Percentiles rank a stretch among this genome's conserved stretches.
These are phyloP conservation scores for Hemicordylus capensis DNA, from an alignment of 2,113 vertebrate genomes.

Conservation along the genomic window DNA sequence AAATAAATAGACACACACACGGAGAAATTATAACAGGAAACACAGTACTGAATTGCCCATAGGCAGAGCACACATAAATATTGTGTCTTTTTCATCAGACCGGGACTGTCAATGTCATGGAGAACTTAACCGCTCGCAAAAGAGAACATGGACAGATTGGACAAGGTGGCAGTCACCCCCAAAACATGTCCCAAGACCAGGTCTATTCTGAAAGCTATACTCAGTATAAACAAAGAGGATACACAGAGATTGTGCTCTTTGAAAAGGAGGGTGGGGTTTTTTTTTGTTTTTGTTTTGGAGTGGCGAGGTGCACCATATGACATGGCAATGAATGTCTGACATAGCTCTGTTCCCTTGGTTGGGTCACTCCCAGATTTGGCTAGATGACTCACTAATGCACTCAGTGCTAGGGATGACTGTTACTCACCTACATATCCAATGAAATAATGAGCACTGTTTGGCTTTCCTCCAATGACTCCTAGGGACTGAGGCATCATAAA, in stretches of 20 bases:
- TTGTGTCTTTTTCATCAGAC: neutral
- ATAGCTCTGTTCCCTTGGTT: neutral
- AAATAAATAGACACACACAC: neutral
- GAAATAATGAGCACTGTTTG: conserved; percentile 99
- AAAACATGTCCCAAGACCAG: neutral
- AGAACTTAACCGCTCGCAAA: neutral
- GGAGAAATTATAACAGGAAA: neutral
- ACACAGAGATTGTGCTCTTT: neutral
- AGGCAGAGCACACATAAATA: neutral
- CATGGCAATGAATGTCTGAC: neutral
- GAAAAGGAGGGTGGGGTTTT: too few relatives aligned
- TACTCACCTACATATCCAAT: conserved; percentile 95
- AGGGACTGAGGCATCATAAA: conserved; percentile 98
- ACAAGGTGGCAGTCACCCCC: neutral
- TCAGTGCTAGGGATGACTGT: neutral
- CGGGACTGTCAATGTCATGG: neutral
- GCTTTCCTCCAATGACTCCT: conserved; percentile 97
- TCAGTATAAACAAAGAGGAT: neutral
- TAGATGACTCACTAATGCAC: neutral
- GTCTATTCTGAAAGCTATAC: neutral
- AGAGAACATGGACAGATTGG: neutral
- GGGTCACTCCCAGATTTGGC: neutral
- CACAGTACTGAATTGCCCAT: neutral
- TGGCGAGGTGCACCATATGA: neutral
- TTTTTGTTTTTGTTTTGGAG: neutral